These are phyloP conservation scores for Dynastes tityus DNA, from an alignment of 2,888 invertebrate species.

Conservation along the genomic window DNA sequence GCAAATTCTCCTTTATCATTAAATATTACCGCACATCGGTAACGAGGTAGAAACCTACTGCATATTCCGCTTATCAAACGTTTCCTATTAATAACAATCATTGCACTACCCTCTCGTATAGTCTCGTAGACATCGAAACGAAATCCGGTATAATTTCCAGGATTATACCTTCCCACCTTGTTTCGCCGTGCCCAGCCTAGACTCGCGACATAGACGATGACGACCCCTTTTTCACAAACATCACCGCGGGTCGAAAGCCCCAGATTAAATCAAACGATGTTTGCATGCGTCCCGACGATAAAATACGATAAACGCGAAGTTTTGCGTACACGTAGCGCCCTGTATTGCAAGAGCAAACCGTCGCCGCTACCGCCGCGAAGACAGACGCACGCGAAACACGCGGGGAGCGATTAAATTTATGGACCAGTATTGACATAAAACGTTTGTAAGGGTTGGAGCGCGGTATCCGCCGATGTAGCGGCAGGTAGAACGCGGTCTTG, in stretches of 20 bases:
- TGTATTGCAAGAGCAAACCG: not conserved
- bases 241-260: not conserved
- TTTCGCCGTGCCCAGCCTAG: not conserved
- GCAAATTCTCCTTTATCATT: too few relatives aligned
- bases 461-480: not conserved
- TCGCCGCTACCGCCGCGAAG: constrained; percentile 14
- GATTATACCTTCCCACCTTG: not conserved
- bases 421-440: constrained; percentile 32
- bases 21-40: too few relatives aligned
- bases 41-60: too few relatives aligned
- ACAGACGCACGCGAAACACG: constrained; percentile 22
- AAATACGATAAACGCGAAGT: constrained; percentile 25
- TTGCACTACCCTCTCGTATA: too few relatives aligned
- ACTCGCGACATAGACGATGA: not conserved
- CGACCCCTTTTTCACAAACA: constrained; percentile 5
- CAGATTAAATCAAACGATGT: constrained; percentile 35
- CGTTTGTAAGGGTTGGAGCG: constrained; percentile 11
- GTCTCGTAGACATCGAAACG: not conserved
- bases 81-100: too few relatives aligned
- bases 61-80: too few relatives aligned
- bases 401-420: constrained; percentile 31
- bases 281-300: constrained; percentile 16
- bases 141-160: not conserved
- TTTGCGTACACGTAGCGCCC: not conserved
- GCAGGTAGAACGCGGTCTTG: not conserved